Conservation (phyloP, 2,113 vertebrate species). For the Sylvilagus bachmani region DNA sequence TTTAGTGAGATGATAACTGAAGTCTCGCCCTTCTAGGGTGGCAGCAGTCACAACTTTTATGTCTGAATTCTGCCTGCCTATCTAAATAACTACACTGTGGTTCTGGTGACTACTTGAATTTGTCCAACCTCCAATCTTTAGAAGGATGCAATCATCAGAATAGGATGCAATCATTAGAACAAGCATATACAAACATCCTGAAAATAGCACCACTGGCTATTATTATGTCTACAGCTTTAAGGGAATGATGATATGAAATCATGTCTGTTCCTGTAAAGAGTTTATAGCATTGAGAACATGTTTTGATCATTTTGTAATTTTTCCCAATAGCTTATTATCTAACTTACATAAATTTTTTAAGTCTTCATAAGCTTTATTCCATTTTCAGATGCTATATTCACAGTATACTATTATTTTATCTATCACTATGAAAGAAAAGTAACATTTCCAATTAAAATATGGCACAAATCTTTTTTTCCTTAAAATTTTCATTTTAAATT, state of each 20-base stretch:
- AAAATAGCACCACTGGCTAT: neutral
- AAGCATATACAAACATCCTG: neutral
- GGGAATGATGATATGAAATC: neutral
- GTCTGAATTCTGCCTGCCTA: neutral
- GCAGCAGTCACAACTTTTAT: neutral
- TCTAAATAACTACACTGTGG: neutral
- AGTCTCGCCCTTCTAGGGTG: neutral
- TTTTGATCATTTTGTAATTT: neutral
- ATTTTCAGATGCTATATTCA: neutral
- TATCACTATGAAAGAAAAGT: neutral
- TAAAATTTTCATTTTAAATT: conserved; percentile 11
- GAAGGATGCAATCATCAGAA: neutral
- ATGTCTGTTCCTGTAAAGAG: neutral
- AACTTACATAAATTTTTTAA: neutral
- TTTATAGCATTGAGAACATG: neutral
- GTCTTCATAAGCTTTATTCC: neutral
- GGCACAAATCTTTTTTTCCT: neutral
- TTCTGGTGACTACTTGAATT: neutral
- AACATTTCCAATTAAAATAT: neutral
- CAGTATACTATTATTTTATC: neutral
- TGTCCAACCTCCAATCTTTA: neutral
- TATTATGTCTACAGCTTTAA: neutral
- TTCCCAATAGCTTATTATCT: neutral
- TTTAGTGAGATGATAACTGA: neutral
- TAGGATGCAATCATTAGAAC: neutral